phyloP scores from a whole-genome alignment of 92 coral and sea anemone species.

The Micromussa lordhowensis region DNA sequence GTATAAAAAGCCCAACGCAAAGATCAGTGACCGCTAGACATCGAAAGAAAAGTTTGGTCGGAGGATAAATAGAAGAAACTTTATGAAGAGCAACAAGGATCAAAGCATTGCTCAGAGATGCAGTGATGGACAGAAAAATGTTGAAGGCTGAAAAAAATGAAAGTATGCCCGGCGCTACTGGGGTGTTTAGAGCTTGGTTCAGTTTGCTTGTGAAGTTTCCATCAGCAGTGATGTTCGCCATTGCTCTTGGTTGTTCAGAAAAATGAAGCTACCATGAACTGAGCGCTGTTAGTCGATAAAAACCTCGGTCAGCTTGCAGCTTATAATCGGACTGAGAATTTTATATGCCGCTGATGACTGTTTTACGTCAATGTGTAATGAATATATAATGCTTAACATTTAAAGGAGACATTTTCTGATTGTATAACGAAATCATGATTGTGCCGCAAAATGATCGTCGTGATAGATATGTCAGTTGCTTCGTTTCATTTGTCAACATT shows the following conservation, averaged over 20 bases:
- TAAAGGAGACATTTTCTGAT: too few relatives aligned
- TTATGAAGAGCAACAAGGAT: constrained; percentile 11
- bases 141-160: neutral
- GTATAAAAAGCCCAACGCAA: neutral
- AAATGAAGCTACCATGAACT: too few relatives aligned
- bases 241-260: neutral
- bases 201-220: neutral
- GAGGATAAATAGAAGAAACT: constrained; percentile 15
- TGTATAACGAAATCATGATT: neutral
- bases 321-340: too few relatives aligned
- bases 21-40: constrained; percentile 24
- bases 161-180: neutral
- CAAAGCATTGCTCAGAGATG: constrained; percentile 25
- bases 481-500: neutral
- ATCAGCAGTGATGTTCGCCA: neutral
- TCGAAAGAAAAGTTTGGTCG: constrained; percentile 26
- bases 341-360: too few relatives aligned
- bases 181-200: neutral
- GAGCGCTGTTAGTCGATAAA: too few relatives aligned
- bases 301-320: too few relatives aligned
- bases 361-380: too few relatives aligned
- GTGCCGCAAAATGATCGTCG: neutral
- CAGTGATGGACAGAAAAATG: constrained; percentile 6
- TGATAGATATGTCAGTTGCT: neutral
- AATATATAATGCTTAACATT: too few relatives aligned